A percentile compares a stretch with the other conserved stretches of the same genome.
Evolutionary conservation across 2,888 invertebrate genomes (phyloP).

Genomic region (Apamea sordens): DNA sequence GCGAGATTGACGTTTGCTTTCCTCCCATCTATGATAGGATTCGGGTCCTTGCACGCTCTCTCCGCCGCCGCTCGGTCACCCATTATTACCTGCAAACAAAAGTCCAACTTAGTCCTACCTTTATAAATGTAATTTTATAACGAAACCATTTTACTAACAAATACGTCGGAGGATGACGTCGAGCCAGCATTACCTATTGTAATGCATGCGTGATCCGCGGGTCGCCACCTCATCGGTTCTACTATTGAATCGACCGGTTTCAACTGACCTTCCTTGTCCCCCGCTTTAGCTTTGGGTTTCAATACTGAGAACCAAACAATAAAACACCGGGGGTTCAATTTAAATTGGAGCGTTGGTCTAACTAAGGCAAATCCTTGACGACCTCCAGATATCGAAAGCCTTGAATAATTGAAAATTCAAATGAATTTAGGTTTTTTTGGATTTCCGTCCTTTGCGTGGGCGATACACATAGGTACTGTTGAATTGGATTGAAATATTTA

Average conservation of each 20-base stretch:
- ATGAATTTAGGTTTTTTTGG: constrained; percentile 54
- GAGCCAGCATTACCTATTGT: constrained; percentile 85
- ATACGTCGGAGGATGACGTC: constrained; percentile 76
- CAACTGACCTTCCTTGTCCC: constrained; percentile 71
- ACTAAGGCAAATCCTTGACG: constrained; percentile 79
- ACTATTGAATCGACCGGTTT: constrained; percentile 72
- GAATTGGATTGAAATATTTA: constrained; percentile 13
- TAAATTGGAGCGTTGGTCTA: constrained; percentile 72
- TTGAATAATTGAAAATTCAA: constrained; percentile 74
- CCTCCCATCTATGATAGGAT: constrained; percentile 99
- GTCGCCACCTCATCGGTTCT: constrained; percentile 80
- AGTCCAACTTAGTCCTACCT: constrained; percentile 32
- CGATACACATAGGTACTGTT: constrained; percentile 11
- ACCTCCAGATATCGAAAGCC: constrained; percentile 82
- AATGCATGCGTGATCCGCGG: constrained; percentile 84
- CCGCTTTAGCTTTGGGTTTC: constrained; percentile 11
- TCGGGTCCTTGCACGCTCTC: constrained; percentile 99
- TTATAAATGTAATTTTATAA: constrained; percentile 33
- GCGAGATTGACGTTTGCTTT: constrained; percentile 99
- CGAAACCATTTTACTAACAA: constrained; percentile 74
- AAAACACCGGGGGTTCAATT: constrained; percentile 65
- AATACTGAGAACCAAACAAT: constrained; percentile 29
- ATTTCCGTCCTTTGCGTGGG: constrained; percentile 33
- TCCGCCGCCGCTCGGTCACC: constrained; percentile 98
- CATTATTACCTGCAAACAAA: constrained; percentile 97